These are phyloP conservation scores for Cercocebus atys DNA, from an alignment of 2,113 vertebrate species.

Conservation along the genomic window DNA sequence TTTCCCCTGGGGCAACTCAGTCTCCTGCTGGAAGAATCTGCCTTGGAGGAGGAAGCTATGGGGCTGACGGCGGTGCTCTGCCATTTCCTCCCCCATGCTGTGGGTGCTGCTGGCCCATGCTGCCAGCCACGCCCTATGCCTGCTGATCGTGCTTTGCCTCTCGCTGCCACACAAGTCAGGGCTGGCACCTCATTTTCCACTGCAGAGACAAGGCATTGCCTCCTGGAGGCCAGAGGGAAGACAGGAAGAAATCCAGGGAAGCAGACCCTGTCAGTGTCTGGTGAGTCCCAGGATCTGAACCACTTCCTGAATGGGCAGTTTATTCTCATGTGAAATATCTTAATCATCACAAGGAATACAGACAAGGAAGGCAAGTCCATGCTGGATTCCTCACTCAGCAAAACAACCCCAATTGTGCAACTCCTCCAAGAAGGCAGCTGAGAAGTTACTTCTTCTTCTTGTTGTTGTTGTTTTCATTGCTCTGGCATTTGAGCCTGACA, in stretches of 20 bases:
- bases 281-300: not conserved
- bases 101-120: not conserved
- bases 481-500: not conserved
- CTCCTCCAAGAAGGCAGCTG: not conserved
- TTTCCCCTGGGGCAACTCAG: not conserved
- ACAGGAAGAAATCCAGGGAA: not conserved
- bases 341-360: not conserved
- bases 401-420: not conserved
- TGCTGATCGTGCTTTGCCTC: not conserved
- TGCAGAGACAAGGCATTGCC: not conserved
- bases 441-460: not conserved
- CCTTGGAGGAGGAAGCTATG: not conserved
- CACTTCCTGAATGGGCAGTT: not conserved
- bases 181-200: not conserved
- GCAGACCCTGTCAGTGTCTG: not conserved
- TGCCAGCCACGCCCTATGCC: too few relatives aligned
- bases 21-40: not conserved
- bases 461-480: not conserved
- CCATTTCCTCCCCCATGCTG: not conserved
- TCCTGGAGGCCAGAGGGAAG: not conserved
- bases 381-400: not conserved
- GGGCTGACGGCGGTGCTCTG: accelerated
- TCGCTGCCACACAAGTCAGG: not conserved
- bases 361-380: not conserved
- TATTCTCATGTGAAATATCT: not conserved